Base-by-base conservation (phyloP, 2,797 vertebrate genomes). In the Pseudochirops corinnae region DNA sequence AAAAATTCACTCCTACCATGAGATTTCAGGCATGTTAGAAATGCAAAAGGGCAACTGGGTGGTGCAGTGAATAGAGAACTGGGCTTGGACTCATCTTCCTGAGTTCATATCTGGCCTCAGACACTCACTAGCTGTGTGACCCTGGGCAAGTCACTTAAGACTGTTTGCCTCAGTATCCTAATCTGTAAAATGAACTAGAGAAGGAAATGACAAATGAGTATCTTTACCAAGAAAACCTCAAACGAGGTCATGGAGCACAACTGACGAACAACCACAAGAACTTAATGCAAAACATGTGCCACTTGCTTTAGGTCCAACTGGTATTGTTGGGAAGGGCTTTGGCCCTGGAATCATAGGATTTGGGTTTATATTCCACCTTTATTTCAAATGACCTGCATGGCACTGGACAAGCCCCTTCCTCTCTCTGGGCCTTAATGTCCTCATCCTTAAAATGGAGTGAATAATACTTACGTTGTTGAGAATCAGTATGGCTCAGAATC, bases 1-100 rank as follows among this genome's bases (percentile, higher is more conserved):
- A 82, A 56, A 93, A 18, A n/a, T 62, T 87, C 94, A 56, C 58
- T 93, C 50, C 82, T 31, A 55, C 52, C 57, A 91, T 56, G 26
- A 33, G 52, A 67, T 94, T 82, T 90, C 39, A 94, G 5, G 62
- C 31, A 62, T 28, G n/a, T 90, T 28, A 74, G 5, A 67, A 82
- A 11, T 50, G 21, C n/a, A 39, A 74, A 39, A 74, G n/a, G 18
- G 14, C 31, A n/a, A 5, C 62, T 67, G 5, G 33, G n/a, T 74
- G 6, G n/a, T 9, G 1, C 16, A 39, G 13, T n/a, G 5, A 16
- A 74, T 21, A 21, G 67, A 74, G 18, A 39, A 9, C 18, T 39
- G 18, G n/a, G 4, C 14, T 74, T 39, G n/a, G n/a, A 39, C 39
- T 74, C n/a, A 67, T n/a, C 16, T 21, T 74, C n/a, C 67, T 39